Percentiles rank a stretch among this genome's conserved stretches.
Conservation (phyloP, 1,140 invertebrate species). For the Nephila pilipes region DNA sequence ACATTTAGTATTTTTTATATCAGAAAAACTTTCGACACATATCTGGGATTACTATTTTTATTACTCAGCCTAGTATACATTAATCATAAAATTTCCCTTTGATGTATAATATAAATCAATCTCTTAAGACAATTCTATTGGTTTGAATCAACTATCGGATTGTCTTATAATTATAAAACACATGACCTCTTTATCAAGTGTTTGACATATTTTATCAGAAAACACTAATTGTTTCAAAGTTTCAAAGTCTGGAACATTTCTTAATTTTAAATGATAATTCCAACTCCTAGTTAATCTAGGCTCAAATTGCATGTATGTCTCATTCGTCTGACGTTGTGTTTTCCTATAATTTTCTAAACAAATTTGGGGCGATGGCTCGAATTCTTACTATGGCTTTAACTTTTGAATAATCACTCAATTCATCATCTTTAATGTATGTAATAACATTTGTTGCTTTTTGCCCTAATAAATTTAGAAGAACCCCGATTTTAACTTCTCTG, state of each 20-base stretch:
- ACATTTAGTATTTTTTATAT: too few species aligned
- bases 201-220: background rate
- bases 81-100: background rate
- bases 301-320: too few species aligned
- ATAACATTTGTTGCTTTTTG: background rate
- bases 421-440: too few species aligned
- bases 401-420: too few species aligned
- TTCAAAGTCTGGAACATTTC: background rate
- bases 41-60: too few species aligned
- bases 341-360: background rate
- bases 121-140: background rate
- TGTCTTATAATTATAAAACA: too few species aligned
- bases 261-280: background rate
- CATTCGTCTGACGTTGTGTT: background rate
- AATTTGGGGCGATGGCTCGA: background rate
- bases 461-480: background rate
- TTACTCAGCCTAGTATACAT: background rate
- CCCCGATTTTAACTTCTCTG: background rate
- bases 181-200: too few species aligned
- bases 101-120: background rate
- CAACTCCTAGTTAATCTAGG: background rate
- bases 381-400: background rate
- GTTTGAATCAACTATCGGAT: too few species aligned
- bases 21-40: too few species aligned
- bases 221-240: background rate